phyloP scores from a whole-genome alignment of 2,113 vertebrate genomes.

The Phylloscopus trochilus region DNA sequence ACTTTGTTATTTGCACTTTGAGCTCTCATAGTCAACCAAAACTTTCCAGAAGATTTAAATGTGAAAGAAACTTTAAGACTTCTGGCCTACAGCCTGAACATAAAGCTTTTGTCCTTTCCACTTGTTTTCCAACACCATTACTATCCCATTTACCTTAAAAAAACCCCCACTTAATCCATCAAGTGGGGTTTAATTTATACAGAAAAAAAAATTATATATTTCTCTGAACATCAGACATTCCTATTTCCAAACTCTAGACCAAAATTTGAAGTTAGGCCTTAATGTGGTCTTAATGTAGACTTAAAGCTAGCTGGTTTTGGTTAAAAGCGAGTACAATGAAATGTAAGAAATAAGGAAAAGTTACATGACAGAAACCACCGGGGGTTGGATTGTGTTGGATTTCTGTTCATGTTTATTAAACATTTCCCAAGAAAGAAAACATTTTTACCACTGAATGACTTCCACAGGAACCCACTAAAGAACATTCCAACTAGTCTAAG shows the following conservation, averaged over 20 bases:
- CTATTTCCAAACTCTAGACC: slow-evolving; percentile 11
- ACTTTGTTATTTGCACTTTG: slow-evolving; percentile 10
- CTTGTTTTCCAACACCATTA: not conserved
- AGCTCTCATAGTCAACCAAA: not conserved
- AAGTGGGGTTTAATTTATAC: slow-evolving; percentile 1
- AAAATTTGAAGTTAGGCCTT: slow-evolving; percentile 12
- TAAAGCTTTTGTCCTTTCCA: not conserved
- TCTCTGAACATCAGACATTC: not conserved
- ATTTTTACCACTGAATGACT: slow-evolving; percentile 12
- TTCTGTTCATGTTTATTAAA: slow-evolving; percentile 50
- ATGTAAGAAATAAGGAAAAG: slow-evolving; percentile 20
- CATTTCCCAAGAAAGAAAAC: slow-evolving; percentile 46
- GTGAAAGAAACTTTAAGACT: not conserved
- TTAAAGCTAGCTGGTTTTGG: slow-evolving; percentile 36
- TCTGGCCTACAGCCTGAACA: not conserved
- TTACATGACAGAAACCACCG: slow-evolving; percentile 38
- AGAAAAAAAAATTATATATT: not conserved
- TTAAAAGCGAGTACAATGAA: slow-evolving; percentile 42
- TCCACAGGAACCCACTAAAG: slow-evolving; percentile 6
- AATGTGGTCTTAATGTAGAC: slow-evolving; percentile 15
- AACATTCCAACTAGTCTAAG: not conserved
- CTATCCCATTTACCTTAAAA: not conserved
- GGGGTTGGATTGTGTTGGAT: not conserved
- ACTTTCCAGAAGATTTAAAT: not conserved
- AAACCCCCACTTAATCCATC: not conserved